Percentiles rank a stretch among this genome's conserved stretches.
phyloP scores from a whole-genome alignment of 2,113 vertebrate species.

The Electrona antarctica region DNA sequence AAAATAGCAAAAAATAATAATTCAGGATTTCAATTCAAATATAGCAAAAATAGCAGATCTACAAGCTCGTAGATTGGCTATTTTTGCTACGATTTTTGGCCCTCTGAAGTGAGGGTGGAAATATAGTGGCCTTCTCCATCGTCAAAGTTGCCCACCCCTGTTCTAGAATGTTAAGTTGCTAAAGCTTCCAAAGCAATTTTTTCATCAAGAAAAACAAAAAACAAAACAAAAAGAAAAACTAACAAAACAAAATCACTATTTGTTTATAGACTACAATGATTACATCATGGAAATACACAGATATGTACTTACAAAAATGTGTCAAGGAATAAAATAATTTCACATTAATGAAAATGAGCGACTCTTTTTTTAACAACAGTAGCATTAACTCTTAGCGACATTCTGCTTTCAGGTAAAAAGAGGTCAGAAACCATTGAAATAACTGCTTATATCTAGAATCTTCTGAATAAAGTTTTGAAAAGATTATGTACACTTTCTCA shows the following conservation, averaged over 20 bases:
- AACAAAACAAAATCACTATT: slow-evolving; percentile 53
- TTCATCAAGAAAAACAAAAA: slow-evolving; percentile 59
- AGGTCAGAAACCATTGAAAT: slow-evolving; percentile 57
- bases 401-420: slow-evolving; percentile 73
- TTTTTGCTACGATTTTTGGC: no score
- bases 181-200: slow-evolving; percentile 52
- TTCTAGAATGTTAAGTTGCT: slow-evolving; percentile 43
- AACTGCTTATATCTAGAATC: slow-evolving; percentile 56
- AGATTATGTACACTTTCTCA: slow-evolving; percentile 81
- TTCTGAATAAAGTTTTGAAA: slow-evolving; percentile 62
- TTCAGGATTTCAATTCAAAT: no score
- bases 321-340: slow-evolving; percentile 72
- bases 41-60: no score
- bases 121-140: no score
- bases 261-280: slow-evolving; percentile 77
- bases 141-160: no score
- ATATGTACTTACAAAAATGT: slow-evolving; percentile 80
- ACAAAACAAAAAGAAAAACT: background rate
- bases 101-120: no score
- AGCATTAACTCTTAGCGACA: slow-evolving; percentile 46
- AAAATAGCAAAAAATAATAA: no score
- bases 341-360: slow-evolving; percentile 72
- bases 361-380: slow-evolving; percentile 56
- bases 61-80: no score
- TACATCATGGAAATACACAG: slow-evolving; percentile 78